These are phyloP conservation scores for Tauraco hartlaubi DNA, from an alignment of 2,797 vertebrate species.

Conservation along the genomic window DNA sequence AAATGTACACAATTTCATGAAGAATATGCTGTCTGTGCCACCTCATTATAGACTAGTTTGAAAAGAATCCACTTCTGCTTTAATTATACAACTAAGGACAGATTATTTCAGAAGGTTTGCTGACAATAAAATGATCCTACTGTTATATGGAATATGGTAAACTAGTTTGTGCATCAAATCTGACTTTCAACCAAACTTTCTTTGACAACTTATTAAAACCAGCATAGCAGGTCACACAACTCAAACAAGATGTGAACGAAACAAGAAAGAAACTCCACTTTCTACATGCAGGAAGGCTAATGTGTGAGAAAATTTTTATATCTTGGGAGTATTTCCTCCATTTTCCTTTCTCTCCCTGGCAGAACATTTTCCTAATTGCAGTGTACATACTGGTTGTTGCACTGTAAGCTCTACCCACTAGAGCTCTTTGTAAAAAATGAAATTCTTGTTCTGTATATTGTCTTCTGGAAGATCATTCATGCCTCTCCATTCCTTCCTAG, in stretches of 20 bases:
- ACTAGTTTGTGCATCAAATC: neutral
- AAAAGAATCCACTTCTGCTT: neutral
- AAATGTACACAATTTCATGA: neutral
- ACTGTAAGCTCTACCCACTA: neutral
- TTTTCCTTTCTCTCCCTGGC: neutral
- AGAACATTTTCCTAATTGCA: neutral
- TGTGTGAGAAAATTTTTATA: neutral
- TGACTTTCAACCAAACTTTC: neutral
- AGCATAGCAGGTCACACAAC: neutral
- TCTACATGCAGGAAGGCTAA: neutral
- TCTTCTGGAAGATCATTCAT: neutral
- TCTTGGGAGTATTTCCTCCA: neutral
- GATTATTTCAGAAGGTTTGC: neutral
- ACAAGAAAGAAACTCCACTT: neutral
- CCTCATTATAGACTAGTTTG: neutral
- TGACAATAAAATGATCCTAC: neutral
- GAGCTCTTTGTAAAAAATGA: neutral
- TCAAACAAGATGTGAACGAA: neutral
- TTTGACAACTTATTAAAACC: neutral
- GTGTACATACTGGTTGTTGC: neutral
- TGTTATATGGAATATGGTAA: neutral
- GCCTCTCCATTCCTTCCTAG: neutral
- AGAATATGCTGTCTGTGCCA: neutral
- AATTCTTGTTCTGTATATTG: neutral
- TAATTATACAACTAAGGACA: neutral